Evolutionary conservation across 2,113 vertebrate species (phyloP), one percentile per base, ranked within the genome.

Genomic region (Brienomyrus longianalis): DNA sequence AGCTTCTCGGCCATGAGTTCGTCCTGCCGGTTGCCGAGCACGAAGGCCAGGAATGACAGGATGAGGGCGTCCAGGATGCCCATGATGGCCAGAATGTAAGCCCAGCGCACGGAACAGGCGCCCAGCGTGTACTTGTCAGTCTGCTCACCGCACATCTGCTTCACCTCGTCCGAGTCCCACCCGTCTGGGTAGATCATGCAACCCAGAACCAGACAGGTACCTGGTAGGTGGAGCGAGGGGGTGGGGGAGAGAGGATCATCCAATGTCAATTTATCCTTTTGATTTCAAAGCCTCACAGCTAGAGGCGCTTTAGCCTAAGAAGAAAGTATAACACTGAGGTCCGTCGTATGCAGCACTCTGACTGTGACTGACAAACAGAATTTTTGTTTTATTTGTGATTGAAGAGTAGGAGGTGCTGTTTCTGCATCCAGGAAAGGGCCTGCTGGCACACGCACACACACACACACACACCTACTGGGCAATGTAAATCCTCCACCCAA

Each of bases 101-200:
- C 96, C 96, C 96, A 96, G 93, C 96, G 96, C 92, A 96, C 93
- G 0, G 96, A 96, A 93, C 96, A 99, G 93, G 98, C 98, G 17
- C 98, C 98, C 80, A 99, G 97, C 1, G 97, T 98, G 96, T 99
- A 99, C 95, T 99, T 99, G 94, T 98, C 98, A 39, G 98, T 99
- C 95, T 97, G 97, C 94, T 99, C 98, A 88, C 98, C 98, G 39
- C 98, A 99, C 98, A 99, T 98, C 88, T 97, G 95, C 95, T 98
- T 99, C 93, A 99, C 98, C 96, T 99, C 98, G 90, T 98, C 98
- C 87, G 98, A 98, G 94, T 99, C 98, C 98, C 98, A 99, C 94
- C 98, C 98, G 87, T 99, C 98, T 6, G 98, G 98, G 95, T 98
- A 99, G 95, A 99, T 99, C 97, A 99, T 97, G 94, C 98, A 99